Percentiles rank a stretch among this genome's conserved stretches.
Evolutionary conservation across 1,140 invertebrate species (phyloP).

Genomic region (Nymphalis io): DNA sequence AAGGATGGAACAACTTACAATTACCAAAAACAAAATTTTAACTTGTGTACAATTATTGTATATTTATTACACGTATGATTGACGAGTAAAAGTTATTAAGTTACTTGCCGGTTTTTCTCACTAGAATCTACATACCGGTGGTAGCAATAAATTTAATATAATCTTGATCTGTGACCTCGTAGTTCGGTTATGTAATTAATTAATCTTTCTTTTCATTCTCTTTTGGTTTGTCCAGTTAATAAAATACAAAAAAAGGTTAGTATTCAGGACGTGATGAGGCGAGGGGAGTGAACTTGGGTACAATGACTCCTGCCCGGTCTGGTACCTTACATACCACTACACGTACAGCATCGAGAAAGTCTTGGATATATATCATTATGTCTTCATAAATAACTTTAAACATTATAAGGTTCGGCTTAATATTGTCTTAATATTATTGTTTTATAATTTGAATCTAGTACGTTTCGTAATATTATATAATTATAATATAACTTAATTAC

Average conservation of each 20-base stretch:
- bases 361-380: background rate
- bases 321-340: slow-evolving; percentile 26
- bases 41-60: too few species aligned
- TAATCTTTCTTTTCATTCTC: background rate
- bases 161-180: background rate
- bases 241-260: slow-evolving; percentile 41
- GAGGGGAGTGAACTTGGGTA: slow-evolving; percentile 62
- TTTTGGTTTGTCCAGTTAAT: background rate
- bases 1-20: too few species aligned
- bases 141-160: too few species aligned
- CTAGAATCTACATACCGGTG: too few species aligned
- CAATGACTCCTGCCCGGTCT: slow-evolving; percentile 50
- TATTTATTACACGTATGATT: too few species aligned
- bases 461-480: too few species aligned
- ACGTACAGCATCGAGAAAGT: slow-evolving; percentile 4
- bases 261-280: slow-evolving; percentile 55
- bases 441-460: too few species aligned
- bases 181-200: background rate
- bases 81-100: too few species aligned
- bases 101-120: too few species aligned
- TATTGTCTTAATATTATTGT: too few species aligned
- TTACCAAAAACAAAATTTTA: too few species aligned
- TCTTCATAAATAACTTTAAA: background rate
- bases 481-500: too few species aligned
- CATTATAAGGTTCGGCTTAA: background rate